Evolutionary conservation across 64 coral and sea anemone species (phyloP).

Genomic region (Porites lutea): DNA sequence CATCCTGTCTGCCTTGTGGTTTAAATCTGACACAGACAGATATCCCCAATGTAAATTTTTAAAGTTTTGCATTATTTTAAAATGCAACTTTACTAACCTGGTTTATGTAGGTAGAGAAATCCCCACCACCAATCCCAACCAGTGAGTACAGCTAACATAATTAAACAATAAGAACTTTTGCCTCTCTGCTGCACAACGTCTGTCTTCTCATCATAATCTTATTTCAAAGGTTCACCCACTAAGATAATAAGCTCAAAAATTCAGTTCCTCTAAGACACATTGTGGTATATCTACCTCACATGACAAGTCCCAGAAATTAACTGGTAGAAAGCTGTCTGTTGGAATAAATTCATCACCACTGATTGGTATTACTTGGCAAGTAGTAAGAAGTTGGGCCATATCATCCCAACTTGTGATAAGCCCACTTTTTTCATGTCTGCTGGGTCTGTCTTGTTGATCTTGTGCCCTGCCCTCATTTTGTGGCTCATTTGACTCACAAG

Average conservation of each 20-base stretch:
- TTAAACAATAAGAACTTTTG: too few relatives aligned
- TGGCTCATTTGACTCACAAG: not conserved
- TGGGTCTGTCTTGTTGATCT: not conserved
- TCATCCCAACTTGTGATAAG: constrained; percentile 37
- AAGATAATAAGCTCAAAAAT: constrained; percentile 32
- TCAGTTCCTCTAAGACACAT: constrained; percentile 40
- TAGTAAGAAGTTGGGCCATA: constrained; percentile 50
- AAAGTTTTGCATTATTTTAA: too few relatives aligned
- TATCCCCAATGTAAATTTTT: too few relatives aligned
- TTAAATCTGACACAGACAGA: too few relatives aligned
- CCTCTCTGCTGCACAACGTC: too few relatives aligned
- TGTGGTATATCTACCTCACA: constrained; percentile 48
- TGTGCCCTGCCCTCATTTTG: not conserved
- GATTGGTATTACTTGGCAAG: constrained; percentile 62
- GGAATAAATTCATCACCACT: constrained; percentile 74
- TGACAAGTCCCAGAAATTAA: constrained; percentile 69
- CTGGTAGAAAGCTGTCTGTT: constrained; percentile 62
- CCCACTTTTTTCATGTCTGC: not conserved
- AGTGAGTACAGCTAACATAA: too few relatives aligned
- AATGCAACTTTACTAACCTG: too few relatives aligned
- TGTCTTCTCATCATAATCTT: too few relatives aligned
- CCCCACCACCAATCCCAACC: too few relatives aligned
- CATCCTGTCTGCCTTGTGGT: too few relatives aligned
- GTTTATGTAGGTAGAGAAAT: too few relatives aligned
- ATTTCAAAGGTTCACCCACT: too few relatives aligned